phyloP scores from a whole-genome alignment of 2,797 vertebrate species.

The Carcharodon carcharias region DNA sequence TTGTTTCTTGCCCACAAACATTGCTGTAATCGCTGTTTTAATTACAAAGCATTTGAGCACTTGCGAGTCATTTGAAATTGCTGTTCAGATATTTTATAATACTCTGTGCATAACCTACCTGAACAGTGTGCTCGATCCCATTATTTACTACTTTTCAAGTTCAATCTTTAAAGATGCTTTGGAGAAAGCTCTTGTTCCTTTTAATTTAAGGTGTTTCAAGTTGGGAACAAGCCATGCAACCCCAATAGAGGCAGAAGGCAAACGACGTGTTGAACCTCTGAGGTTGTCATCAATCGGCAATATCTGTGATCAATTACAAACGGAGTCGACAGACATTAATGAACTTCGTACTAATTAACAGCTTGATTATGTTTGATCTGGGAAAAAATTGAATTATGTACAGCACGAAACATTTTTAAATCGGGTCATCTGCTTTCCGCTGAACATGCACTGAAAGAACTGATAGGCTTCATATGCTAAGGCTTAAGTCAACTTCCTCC shows the following conservation, averaged over 20 bases:
- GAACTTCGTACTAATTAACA: not conserved
- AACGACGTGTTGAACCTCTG: not conserved
- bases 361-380: not conserved
- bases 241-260: not conserved
- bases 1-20: no score
- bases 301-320: not conserved
- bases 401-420: not conserved
- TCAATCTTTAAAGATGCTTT: constrained; percentile 10
- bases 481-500: not conserved
- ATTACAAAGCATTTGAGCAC: no score
- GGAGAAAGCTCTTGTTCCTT: not conserved
- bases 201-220: not conserved
- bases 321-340: not conserved
- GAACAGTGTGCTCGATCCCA: constrained; percentile 36
- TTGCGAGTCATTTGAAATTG: not conserved
- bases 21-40: no score
- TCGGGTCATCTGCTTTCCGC: not conserved
- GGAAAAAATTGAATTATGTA: not conserved
- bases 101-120: not conserved
- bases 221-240: not conserved
- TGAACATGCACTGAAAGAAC: not conserved
- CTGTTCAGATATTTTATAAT: not conserved
- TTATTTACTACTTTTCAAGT: constrained; percentile 39
- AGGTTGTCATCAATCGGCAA: no score
- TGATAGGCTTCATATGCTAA: not conserved